Base-by-base conservation (phyloP, 2,113 vertebrate species). In the Ploceus nigricollis region DNA sequence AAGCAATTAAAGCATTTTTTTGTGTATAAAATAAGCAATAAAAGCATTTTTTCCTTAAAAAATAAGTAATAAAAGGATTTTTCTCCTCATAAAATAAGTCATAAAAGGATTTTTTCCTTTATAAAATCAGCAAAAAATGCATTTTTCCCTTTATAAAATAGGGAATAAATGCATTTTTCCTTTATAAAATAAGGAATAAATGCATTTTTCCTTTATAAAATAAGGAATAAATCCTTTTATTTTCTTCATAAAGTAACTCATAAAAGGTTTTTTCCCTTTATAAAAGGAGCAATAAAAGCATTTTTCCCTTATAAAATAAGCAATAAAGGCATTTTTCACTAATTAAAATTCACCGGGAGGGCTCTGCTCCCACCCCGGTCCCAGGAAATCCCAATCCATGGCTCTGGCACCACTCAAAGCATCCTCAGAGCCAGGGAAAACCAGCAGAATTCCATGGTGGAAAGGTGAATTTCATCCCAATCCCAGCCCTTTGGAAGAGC, bases 381-480 rank as follows among this genome's bases (percentile, higher is more conserved):
- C 64, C 31, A 20, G 77, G 47, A 77, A 72, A 60, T 11, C 60
- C 31, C 2, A 31, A 13, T 20, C 69, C 56, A 2, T 1, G 3
- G 68, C 6, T n/a, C 5, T 13, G 21, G 45, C 27, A 37, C 9
- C 42, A 3, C 12, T 16, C 33, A 35, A 53, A 16, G 21, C 51
- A 9, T 14, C 10, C 50, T 25, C 35, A 21, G 27, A 89, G n/a
- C 3, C 3, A 4, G 35, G 53, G 42, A 69, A 37, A 21, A 60
- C 15, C 24, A 9, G 14, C 21, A 28, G 13, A 33, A 40, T 53
- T 24, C 39, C 24, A 3, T 1, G 15, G 1, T 5, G 5, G 21
- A 16, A 0, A 21, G 15, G 3, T 6, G 21, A 2, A 1, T 22
- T 21, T 24, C 2, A 37, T 22, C 48, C 48, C 25, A 4, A 37